Evolutionary conservation across 2,888 invertebrate genomes (phyloP).

Genomic region (Deroplatys truncata): DNA sequence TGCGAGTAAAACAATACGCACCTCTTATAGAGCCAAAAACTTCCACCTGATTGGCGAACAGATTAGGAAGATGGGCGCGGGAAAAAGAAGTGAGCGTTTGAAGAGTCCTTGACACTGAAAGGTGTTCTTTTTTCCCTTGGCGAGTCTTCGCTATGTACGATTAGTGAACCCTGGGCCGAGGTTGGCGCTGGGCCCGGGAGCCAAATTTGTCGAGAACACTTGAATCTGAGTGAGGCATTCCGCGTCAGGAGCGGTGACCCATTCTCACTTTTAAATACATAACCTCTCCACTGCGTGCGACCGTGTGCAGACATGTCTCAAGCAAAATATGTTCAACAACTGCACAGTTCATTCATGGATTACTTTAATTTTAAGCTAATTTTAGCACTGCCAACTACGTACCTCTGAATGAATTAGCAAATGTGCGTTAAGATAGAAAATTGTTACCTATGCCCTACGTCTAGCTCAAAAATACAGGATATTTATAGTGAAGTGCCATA

Average conservation of each 20-base stretch:
- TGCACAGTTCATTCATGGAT: not conserved
- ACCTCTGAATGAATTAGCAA: no score
- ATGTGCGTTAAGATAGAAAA: no score
- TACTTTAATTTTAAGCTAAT: not conserved
- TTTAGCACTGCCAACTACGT: no score
- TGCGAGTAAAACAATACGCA: no score
- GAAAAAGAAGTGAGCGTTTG: not conserved
- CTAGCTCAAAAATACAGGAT: no score
- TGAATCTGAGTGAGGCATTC: not conserved
- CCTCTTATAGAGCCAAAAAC: no score
- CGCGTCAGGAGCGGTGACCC: not conserved
- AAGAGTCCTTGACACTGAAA: not conserved
- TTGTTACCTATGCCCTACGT: no score
- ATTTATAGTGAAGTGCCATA: no score
- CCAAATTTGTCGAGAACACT: not conserved
- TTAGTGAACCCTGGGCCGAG: not conserved
- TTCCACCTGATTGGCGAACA: no score
- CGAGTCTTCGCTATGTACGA: not conserved
- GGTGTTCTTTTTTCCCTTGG: not conserved
- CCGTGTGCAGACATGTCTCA: not conserved
- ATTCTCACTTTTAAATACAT: not conserved
- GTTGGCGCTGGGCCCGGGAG: not conserved
- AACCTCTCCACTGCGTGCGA: not conserved
- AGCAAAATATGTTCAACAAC: not conserved
- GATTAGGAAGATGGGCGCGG: no score